phyloP scores from a whole-genome alignment of 2,113 vertebrate genomes.

The Egretta garzetta region DNA sequence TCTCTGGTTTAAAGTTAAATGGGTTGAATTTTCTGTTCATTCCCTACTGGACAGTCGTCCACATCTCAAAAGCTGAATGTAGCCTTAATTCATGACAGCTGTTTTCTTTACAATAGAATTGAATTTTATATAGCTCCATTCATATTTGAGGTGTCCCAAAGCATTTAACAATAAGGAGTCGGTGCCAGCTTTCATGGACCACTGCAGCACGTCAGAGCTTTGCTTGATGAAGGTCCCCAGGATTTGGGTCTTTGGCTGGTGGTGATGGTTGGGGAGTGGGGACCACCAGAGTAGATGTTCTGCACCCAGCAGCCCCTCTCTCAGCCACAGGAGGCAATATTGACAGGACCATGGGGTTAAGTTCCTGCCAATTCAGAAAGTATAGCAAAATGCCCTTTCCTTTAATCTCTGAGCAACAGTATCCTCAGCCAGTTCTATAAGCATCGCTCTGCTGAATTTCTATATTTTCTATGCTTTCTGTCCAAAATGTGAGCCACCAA shows the following conservation, averaged over 20 bases:
- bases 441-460: background rate
- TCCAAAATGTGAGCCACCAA: background rate
- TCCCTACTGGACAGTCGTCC: conserved; percentile 31
- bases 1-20: conserved; percentile 34
- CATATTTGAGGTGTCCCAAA: conserved; percentile 59
- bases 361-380: background rate
- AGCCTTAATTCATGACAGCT: conserved; percentile 57
- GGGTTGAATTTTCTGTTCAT: conserved; percentile 52
- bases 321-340: background rate
- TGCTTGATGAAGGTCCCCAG: background rate
- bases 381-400: background rate
- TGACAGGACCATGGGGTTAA: background rate
- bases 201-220: background rate
- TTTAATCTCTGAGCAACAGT: background rate
- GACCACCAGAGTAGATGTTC: background rate
- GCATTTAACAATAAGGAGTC: conserved; percentile 16
- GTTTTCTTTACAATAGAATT: conserved; percentile 51
- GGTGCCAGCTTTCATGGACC: background rate
- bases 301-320: background rate
- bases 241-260: background rate
- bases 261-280: fast-evolving
- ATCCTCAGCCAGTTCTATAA: background rate
- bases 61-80: background rate
- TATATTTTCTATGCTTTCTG: background rate
- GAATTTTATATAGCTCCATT: conserved; percentile 30